Percentiles rank a stretch among this genome's conserved stretches.
Evolutionary conservation across 2,797 vertebrate genomes (phyloP).

Genomic region (Podargus strigoides): DNA sequence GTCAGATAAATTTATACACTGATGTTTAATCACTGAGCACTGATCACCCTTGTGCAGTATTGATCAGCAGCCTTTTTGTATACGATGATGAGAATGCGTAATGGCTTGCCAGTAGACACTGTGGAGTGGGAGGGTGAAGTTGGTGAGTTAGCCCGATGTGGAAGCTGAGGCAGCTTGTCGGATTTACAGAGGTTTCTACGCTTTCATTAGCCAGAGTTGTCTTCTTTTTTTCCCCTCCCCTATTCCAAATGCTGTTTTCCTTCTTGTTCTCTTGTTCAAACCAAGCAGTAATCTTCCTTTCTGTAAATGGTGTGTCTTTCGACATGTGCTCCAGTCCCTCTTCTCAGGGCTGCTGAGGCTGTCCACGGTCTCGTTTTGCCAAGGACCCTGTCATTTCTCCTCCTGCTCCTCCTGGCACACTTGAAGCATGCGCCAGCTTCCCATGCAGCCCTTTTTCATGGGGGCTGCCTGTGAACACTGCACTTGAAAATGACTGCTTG

Average conservation of each 20-base stretch:
- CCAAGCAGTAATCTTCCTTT: background rate
- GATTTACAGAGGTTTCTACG: background rate
- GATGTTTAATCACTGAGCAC: constrained; percentile 24
- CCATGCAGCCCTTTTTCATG: background rate
- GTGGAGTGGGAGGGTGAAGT: background rate
- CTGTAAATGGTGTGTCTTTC: background rate
- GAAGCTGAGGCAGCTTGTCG: background rate
- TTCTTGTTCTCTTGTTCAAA: background rate
- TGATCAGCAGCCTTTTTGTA: constrained; percentile 16
- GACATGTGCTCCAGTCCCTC: background rate
- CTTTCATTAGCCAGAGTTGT: background rate
- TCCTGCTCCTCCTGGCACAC: background rate
- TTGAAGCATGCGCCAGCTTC: background rate
- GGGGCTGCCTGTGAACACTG: background rate
- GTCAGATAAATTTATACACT: constrained; percentile 14
- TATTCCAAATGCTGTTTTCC: background rate
- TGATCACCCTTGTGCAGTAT: constrained; percentile 23
- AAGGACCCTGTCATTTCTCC: background rate
- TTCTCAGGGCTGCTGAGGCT: background rate
- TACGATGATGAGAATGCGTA: background rate
- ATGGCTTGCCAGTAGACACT: background rate
- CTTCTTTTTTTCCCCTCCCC: background rate
- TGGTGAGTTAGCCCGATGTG: background rate
- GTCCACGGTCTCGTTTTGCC: background rate
- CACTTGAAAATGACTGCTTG: background rate